Base-by-base conservation (phyloP, 2,113 vertebrate genomes). In the Oriolus oriolus region DNA sequence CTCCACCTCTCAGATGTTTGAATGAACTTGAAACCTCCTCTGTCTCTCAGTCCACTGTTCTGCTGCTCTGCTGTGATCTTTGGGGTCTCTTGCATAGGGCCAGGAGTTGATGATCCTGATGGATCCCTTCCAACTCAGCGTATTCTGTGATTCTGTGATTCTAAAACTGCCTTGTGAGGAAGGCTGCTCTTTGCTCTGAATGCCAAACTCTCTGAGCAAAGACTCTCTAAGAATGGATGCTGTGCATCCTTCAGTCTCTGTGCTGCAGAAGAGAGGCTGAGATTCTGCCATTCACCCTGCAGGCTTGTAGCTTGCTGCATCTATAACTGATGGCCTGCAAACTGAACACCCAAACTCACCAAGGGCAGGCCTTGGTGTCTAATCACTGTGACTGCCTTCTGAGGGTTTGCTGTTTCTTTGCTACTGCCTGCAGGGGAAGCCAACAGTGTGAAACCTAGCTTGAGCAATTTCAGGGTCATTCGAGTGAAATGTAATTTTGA, bases 401-500 rank as follows among this genome's bases (percentile, higher is more conserved):
- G 63, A 80, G 71, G 41, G 33, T 69, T 91, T 93, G 64, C 75
- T 69, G 4, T 70, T 83, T 93, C 70, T 91, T 70, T 85, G 49
- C 35, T 74, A 8, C 60, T 80, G 90, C 77, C 85, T 85, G 44
- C 59, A 87, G 88, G 39, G 53, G 47, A 96, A 89, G 77, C 39
- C 60, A 82, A 26, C 47, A 85, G 77, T 47, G 45, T 57, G 92
- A 94, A 89, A 95, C 69, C 79, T 82, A 79, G 54, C 60, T 86
- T 68, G 39, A 93, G 66, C 91, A 91, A 89, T 96, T 84, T 95
- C 44, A 89, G 52, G 68, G 68, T 85, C 76, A 70, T 81, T 87
- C 13, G 3, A 90, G 50, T 86, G 64, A 94, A 94, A 69, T 4
- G 0, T 74, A 59, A 45, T 22, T 89, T 93, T 95, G 86, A 87